Percentiles rank a stretch among this genome's conserved stretches.
These are phyloP conservation scores for Neomonachus schauinslandi DNA, from an alignment of 2,113 vertebrate genomes.

Conservation along the genomic window DNA sequence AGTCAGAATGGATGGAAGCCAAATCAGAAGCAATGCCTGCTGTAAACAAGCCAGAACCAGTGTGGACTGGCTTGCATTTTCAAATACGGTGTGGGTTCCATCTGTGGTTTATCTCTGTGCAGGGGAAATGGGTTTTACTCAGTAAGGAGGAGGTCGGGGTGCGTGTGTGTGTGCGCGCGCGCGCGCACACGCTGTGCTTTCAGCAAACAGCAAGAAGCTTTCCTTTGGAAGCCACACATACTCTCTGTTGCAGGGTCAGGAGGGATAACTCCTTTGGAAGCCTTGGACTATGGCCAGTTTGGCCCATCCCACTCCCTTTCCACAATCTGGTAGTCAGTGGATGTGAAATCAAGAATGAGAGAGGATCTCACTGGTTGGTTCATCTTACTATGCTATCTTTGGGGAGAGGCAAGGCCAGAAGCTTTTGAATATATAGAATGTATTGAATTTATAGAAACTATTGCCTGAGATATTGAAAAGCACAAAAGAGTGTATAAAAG, in stretches of 20 bases:
- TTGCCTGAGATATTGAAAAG: background rate
- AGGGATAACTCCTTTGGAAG: background rate
- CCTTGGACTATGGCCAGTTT: background rate
- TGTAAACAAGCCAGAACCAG: background rate
- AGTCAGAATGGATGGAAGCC: background rate
- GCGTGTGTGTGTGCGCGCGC: background rate
- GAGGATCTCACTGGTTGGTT: background rate
- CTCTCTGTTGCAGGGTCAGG: background rate
- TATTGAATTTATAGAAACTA: background rate
- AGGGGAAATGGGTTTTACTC: constrained; percentile 15
- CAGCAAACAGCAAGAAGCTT: background rate
- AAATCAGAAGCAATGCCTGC: background rate
- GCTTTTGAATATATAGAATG: background rate
- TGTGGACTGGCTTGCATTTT: constrained; percentile 20
- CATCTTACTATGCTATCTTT: background rate
- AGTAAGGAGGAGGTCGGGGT: background rate
- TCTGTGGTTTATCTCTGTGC: constrained; percentile 30
- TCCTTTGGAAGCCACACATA: background rate
- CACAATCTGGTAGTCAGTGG: background rate
- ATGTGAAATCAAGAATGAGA: background rate
- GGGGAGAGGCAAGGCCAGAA: background rate
- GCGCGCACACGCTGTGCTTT: rapidly evolving
- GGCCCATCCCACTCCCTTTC: background rate
- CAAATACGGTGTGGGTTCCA: background rate
- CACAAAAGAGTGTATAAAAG: background rate